Conservation (phyloP, 2,113 vertebrate genomes). For the Genyomyrus donnyi region DNA sequence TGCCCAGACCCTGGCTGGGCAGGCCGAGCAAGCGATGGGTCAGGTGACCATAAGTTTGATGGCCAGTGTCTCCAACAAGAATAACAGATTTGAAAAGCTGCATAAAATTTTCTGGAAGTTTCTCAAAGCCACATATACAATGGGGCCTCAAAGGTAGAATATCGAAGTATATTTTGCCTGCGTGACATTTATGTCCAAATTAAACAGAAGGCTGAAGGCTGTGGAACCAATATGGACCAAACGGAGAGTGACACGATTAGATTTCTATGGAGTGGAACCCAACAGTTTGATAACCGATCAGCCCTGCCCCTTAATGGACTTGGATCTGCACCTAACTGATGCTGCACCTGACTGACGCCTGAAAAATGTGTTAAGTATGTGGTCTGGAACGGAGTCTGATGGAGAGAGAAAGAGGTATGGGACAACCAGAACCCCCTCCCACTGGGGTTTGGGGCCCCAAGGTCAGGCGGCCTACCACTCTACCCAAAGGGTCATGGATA, state of each 20-base stretch:
- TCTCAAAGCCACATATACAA: background rate
- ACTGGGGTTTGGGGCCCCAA: background rate
- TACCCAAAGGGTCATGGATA: background rate
- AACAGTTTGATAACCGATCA: background rate
- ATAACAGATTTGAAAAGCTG: background rate
- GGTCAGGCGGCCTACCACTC: background rate
- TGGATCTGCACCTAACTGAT: background rate
- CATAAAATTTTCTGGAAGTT: background rate
- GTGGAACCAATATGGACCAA: background rate
- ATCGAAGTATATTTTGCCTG: background rate
- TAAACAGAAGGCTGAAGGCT: background rate
- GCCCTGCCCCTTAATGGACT: background rate
- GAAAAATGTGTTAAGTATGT: background rate
- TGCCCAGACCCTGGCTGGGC: too few relatives aligned
- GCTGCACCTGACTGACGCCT: background rate
- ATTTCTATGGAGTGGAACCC: background rate
- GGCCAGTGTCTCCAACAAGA: background rate
- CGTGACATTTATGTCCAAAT: background rate
- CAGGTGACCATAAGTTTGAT: background rate
- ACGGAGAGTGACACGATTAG: background rate
- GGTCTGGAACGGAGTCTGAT: background rate
- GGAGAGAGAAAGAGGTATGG: background rate
- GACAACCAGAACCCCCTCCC: background rate
- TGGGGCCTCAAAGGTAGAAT: background rate
- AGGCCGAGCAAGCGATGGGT: background rate